Conservation (phyloP, 2,888 invertebrate genomes). For the Acleris laterana region DNA sequence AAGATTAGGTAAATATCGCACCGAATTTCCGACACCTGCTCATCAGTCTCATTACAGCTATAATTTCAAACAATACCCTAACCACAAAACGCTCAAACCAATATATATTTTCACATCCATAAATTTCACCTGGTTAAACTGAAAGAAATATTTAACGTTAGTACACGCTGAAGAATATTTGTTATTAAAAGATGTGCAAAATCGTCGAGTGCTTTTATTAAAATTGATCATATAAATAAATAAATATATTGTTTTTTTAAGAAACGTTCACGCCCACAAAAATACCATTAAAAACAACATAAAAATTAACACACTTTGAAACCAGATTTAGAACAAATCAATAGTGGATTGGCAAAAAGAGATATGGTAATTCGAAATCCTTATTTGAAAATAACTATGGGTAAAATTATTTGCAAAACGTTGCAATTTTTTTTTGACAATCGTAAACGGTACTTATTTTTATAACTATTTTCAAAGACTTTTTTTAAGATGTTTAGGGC, state of each 20-base stretch:
- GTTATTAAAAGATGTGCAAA: slow-evolving; percentile 29
- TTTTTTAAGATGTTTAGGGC: too few relatives aligned
- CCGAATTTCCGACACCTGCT: too few relatives aligned
- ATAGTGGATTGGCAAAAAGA: neutral
- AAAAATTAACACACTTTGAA: neutral
- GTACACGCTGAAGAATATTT: slow-evolving; percentile 18
- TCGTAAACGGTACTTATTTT: too few relatives aligned
- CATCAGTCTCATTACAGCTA: neutral
- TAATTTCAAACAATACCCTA: neutral
- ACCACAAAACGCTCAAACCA: slow-evolving; percentile 20
- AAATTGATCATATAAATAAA: slow-evolving; percentile 1
- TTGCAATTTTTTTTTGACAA: too few relatives aligned
- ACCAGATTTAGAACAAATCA: neutral
- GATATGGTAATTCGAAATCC: neutral
- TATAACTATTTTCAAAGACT: too few relatives aligned
- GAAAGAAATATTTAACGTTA: slow-evolving; percentile 56
- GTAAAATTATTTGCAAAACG: too few relatives aligned
- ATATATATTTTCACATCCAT: slow-evolving; percentile 38
- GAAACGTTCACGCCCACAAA: slow-evolving; percentile 20
- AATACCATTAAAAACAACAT: neutral
- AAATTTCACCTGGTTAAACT: slow-evolving; percentile 60
- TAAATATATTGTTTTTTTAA: neutral
- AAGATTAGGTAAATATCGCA: too few relatives aligned
- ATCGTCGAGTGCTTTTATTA: neutral
- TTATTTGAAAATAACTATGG: too few relatives aligned